Evolutionary conservation across 1,140 invertebrate species (phyloP).

Genomic region (Drosophila truncata): DNA sequence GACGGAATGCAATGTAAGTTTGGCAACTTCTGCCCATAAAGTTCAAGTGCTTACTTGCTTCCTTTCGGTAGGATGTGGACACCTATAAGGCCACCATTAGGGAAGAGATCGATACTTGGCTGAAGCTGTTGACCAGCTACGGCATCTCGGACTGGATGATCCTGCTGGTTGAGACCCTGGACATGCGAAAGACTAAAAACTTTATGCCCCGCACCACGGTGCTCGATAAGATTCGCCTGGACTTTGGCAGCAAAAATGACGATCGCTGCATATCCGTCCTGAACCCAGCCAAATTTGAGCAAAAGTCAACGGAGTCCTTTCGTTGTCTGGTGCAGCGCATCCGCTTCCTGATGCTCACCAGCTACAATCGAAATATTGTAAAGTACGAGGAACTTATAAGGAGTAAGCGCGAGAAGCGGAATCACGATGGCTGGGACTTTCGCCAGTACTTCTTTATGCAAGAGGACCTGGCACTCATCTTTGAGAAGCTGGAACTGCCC

Average conservation of each 20-base stretch:
- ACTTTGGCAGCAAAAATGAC: conserved; percentile 96
- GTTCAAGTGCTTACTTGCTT: background rate
- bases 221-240: conserved; percentile 96
- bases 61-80: conserved; percentile 92
- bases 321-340: conserved; percentile 93
- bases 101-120: conserved; percentile 96
- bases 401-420: conserved; percentile 94
- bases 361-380: conserved; percentile 94
- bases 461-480: conserved; percentile 97
- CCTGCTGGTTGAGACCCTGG: conserved; percentile 95
- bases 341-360: conserved; percentile 92
- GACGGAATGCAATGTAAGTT: conserved; percentile 95
- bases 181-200: conserved; percentile 96
- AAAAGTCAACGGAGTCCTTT: conserved; percentile 95
- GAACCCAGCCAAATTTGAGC: conserved; percentile 95
- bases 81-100: conserved; percentile 93
- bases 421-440: conserved; percentile 97
- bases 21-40: background rate
- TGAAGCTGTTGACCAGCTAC: conserved; percentile 90
- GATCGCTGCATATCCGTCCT: conserved; percentile 95
- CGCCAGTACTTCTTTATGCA: conserved; percentile 96
- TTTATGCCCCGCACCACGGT: conserved; percentile 96
- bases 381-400: conserved; percentile 97
- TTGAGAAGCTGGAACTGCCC: conserved; percentile 96
- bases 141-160: conserved; percentile 97